Percentiles rank a stretch among this genome's conserved stretches.
These are phyloP conservation scores for Limnephilus lunatus DNA, from an alignment of 2,888 invertebrate genomes.

Conservation along the genomic window DNA sequence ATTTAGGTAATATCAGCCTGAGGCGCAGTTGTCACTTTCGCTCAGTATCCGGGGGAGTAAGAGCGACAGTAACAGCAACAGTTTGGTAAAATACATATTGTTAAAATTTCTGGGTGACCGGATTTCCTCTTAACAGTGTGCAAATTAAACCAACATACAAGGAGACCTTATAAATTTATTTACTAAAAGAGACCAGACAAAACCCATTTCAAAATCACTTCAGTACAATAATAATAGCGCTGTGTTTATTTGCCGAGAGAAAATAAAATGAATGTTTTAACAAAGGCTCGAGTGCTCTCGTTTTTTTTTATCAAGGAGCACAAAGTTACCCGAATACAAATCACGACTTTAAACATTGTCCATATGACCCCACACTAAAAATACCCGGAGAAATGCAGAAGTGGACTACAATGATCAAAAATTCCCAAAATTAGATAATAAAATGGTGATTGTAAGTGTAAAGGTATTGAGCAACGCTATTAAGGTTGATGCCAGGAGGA, in stretches of 20 bases:
- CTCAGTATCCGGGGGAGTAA: no score
- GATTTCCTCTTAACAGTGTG: no score
- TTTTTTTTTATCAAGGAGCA: slow-evolving; percentile 31
- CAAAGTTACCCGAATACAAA: slow-evolving; percentile 31
- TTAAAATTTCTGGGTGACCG: no score
- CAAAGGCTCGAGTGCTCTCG: neutral
- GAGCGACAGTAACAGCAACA: no score
- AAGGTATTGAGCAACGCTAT: neutral
- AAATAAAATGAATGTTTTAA: slow-evolving; percentile 7
- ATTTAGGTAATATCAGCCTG: no score
- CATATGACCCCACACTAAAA: slow-evolving; percentile 22
- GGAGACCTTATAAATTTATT: neutral
- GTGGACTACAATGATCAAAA: neutral
- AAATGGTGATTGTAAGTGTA: neutral
- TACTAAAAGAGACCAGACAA: neutral
- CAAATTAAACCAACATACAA: neutral
- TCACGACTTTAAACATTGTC: slow-evolving; percentile 34
- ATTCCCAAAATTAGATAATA: neutral
- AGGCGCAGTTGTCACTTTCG: no score
- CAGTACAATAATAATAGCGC: neutral
- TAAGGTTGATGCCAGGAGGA: neutral
- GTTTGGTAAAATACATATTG: no score
- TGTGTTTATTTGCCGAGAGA: neutral
- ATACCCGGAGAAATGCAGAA: slow-evolving; percentile 11
- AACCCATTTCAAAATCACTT: slow-evolving; percentile 16